Conservation (phyloP, 2,113 vertebrate genomes). For the Dipodomys ordii region DNA sequence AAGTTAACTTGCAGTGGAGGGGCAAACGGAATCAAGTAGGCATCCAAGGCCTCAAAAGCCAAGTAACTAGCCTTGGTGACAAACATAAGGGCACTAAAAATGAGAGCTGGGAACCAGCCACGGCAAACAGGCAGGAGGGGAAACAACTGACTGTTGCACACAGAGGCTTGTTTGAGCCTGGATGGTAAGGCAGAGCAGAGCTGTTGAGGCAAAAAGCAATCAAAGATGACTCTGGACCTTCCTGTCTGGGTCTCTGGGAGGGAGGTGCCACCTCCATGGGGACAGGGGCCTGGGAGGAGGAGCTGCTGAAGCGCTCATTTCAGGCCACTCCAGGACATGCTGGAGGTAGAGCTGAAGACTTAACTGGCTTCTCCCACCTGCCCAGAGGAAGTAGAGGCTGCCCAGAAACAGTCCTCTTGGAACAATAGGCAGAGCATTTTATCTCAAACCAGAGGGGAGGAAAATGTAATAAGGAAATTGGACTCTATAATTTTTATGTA, state of each 20-base stretch:
- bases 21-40: background rate
- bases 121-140: background rate
- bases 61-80: no score
- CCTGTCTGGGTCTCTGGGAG: background rate
- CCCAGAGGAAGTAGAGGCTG: background rate
- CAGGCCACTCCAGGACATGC: background rate
- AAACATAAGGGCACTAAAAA: background rate
- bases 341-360: background rate
- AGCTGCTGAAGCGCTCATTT: background rate
- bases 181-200: background rate
- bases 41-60: background rate
- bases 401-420: background rate
- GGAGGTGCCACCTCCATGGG: background rate
- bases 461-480: background rate
- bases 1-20: background rate
- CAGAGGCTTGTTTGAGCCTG: background rate
- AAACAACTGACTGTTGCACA: background rate
- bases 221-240: background rate
- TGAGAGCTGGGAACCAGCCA: background rate
- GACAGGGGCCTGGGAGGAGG: background rate
- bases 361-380: background rate
- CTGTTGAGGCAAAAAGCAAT: background rate
- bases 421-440: background rate
- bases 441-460: background rate
- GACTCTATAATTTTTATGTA: background rate